Evolutionary conservation across 2,113 vertebrate genomes (phyloP).

Genomic region (Saccopteryx bilineata): DNA sequence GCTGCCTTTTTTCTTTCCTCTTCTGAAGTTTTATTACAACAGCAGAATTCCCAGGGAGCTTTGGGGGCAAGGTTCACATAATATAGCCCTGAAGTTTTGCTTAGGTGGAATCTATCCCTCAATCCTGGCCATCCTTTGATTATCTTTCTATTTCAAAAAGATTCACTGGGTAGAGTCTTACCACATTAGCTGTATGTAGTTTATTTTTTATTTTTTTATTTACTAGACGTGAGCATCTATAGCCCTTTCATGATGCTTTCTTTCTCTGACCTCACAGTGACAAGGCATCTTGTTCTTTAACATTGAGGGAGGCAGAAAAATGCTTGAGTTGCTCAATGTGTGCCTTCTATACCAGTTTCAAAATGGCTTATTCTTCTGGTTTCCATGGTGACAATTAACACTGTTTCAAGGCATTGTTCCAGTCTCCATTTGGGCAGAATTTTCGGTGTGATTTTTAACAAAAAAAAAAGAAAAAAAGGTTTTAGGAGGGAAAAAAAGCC

Average conservation of each 20-base stretch:
- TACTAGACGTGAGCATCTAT: slow-evolving; percentile 89
- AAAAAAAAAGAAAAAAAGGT: slow-evolving; percentile 56
- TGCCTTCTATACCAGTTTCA: slow-evolving; percentile 96
- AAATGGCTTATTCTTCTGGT: slow-evolving; percentile 99
- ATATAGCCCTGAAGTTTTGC: slow-evolving; percentile 90
- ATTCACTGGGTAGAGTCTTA: slow-evolving; percentile 80
- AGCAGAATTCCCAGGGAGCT: slow-evolving; percentile 94
- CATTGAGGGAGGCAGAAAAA: slow-evolving; percentile 92
- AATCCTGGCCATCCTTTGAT: slow-evolving; percentile 87
- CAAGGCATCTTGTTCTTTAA: slow-evolving; percentile 95
- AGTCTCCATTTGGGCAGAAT: slow-evolving; percentile 92
- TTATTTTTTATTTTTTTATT: slow-evolving; percentile 88
- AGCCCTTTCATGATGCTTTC: slow-evolving; percentile 92
- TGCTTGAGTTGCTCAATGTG: slow-evolving; percentile 95
- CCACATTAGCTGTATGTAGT: slow-evolving; percentile 85
- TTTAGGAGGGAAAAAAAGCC: slow-evolving; percentile 57
- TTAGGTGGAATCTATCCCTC: slow-evolving; percentile 86
- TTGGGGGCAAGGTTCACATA: slow-evolving; percentile 91
- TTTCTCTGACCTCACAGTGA: slow-evolving; percentile 93
- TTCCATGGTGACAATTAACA: slow-evolving; percentile 99
- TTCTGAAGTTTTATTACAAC: slow-evolving; percentile 93
- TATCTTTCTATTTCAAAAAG: slow-evolving; percentile 87
- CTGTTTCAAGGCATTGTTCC: slow-evolving; percentile 97
- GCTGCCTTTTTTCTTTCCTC: slow-evolving; percentile 88
- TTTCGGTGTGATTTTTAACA: slow-evolving; percentile 93